Evolutionary conservation across 2,797 vertebrate genomes (phyloP).

Genomic region (Cryptoblepharus egeriae): DNA sequence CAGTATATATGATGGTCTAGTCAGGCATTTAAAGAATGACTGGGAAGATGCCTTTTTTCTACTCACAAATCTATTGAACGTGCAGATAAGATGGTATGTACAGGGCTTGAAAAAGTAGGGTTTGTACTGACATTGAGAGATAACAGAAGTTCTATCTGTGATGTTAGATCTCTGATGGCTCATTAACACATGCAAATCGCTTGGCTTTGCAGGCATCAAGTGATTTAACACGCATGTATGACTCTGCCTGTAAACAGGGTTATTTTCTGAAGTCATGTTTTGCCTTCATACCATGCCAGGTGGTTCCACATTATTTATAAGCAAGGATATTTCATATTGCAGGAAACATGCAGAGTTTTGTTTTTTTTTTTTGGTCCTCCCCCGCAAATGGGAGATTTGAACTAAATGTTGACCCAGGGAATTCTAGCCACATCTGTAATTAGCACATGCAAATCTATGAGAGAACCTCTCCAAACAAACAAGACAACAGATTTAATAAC

Average conservation of each 20-base stretch:
- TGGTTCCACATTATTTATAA: slow-evolving; percentile 3
- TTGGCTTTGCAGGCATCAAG: not conserved
- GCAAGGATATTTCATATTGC: not conserved
- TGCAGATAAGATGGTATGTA: no score
- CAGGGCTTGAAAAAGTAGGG: not conserved
- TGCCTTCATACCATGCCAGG: not conserved
- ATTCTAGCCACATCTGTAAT: slow-evolving; percentile 23
- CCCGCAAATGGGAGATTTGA: not conserved
- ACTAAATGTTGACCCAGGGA: slow-evolving; percentile 9
- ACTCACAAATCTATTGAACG: no score
- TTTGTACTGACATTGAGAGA: not conserved
- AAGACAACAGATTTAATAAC: slow-evolving; percentile 27
- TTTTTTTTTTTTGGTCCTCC: no score
- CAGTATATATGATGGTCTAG: no score
- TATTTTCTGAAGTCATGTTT: not conserved
- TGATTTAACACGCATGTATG: not conserved
- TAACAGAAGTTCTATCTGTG: not conserved
- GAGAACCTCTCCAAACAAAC: slow-evolving; percentile 18
- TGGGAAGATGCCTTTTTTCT: no score
- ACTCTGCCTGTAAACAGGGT: not conserved
- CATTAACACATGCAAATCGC: not conserved
- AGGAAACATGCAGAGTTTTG: not conserved
- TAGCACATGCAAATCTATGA: slow-evolving; percentile 21
- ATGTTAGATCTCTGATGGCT: not conserved
- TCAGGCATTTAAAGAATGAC: no score